Evolutionary conservation across 2,888 invertebrate genomes (phyloP).

Genomic region (Troilus luridus): DNA sequence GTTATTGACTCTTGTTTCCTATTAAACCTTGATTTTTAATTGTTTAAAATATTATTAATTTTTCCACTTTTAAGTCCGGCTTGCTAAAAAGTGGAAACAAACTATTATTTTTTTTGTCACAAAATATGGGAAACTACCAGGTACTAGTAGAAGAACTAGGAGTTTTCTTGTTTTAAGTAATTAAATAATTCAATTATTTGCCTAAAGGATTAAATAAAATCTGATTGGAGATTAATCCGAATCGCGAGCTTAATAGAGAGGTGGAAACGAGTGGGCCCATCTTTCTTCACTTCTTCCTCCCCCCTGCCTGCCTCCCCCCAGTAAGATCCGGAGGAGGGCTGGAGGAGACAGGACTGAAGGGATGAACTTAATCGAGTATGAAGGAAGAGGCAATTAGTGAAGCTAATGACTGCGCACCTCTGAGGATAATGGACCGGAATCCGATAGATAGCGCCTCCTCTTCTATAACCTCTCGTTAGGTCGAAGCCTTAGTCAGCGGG

Average conservation of each 20-base stretch:
- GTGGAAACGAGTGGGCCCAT: neutral
- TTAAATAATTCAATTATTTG: too few relatives aligned
- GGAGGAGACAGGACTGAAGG: neutral
- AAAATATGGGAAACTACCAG: too few relatives aligned
- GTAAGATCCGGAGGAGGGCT: neutral
- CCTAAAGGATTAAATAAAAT: neutral
- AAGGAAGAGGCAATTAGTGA: conserved; percentile 10
- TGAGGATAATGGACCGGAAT: conserved; percentile 1
- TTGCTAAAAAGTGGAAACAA: too few relatives aligned
- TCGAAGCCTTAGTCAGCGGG: neutral
- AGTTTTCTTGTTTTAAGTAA: too few relatives aligned
- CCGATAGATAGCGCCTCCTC: conserved; percentile 15
- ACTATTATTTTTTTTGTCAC: too few relatives aligned
- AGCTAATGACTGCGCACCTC: conserved; percentile 28
- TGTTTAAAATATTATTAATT: too few relatives aligned
- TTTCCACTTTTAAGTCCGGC: too few relatives aligned
- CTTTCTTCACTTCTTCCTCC: neutral
- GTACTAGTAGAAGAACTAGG: too few relatives aligned
- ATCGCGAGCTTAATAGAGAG: neutral
- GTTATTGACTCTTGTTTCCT: too few relatives aligned
- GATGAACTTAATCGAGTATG: conserved; percentile 30
- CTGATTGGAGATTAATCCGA: neutral
- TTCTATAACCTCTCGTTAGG: conserved; percentile 14
- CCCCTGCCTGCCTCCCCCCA: neutral
- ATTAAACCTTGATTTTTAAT: too few relatives aligned